phyloP scores from a whole-genome alignment of 1,140 invertebrate species.

The Andrena cerasifolii region DNA sequence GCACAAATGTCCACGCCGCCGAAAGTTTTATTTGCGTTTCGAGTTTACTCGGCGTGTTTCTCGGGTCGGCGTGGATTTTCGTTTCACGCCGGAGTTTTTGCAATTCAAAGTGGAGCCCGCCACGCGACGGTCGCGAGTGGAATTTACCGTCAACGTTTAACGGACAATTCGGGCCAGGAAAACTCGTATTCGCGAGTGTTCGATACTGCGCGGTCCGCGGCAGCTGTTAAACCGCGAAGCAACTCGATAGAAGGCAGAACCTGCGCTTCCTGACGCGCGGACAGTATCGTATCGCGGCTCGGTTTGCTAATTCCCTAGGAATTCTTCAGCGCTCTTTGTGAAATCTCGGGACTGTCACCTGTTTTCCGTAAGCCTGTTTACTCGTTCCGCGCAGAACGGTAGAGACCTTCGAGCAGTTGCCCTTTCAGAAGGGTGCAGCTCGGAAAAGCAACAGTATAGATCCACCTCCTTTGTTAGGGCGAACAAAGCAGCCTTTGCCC shows the following conservation, averaged over 20 bases:
- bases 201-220: not conserved
- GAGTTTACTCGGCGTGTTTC: not conserved
- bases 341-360: no score
- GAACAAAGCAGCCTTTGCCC: slow-evolving; percentile 39
- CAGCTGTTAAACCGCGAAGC: not conserved
- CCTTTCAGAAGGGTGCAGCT: slow-evolving; percentile 35
- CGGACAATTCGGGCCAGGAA: not conserved
- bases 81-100: not conserved
- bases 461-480: slow-evolving; percentile 20
- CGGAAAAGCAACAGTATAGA: slow-evolving; percentile 42
- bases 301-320: no score
- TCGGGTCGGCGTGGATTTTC: not conserved
- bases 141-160: slow-evolving; percentile 12
- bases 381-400: no score
- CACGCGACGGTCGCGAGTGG: not conserved
- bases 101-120: not conserved
- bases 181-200: not conserved
- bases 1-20: slow-evolving; percentile 30
- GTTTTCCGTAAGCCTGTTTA: no score
- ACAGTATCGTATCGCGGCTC: no score
- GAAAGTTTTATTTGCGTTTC: slow-evolving; percentile 29
- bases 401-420: slow-evolving; percentile 1
- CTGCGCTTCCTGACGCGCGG: not conserved
- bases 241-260: not conserved
- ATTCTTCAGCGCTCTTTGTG: no score